Percentiles rank a stretch among this genome's conserved stretches.
Evolutionary conservation across 2,113 vertebrate genomes (phyloP).

Genomic region (Esox niger): DNA sequence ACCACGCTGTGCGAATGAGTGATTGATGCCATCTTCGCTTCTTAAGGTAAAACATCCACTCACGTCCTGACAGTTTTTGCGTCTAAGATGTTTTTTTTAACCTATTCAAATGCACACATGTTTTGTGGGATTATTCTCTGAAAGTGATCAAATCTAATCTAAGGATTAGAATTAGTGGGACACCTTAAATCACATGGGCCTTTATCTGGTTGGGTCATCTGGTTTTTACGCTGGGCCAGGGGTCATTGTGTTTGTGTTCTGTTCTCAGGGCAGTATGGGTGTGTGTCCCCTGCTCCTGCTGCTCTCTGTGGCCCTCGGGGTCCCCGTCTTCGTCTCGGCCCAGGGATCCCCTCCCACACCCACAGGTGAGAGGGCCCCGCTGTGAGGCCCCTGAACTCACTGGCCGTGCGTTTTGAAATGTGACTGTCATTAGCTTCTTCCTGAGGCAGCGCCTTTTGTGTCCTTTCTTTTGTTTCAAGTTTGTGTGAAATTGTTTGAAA

Average conservation of each 20-base stretch:
- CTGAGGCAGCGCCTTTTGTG: no score
- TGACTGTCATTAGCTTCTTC: no score
- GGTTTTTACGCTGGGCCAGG: no score
- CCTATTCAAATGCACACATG: not conserved
- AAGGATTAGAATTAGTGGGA: slow-evolving; percentile 26
- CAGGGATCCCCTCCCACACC: slow-evolving; percentile 54
- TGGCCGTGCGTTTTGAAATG: no score
- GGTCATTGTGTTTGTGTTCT: not conserved
- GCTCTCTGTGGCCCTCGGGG: slow-evolving; percentile 73
- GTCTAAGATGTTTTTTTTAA: not conserved
- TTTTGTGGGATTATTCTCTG: slow-evolving; percentile 8
- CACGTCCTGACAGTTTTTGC: not conserved
- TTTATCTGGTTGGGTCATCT: no score
- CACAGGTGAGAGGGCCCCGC: slow-evolving; percentile 68
- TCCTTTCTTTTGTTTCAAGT: no score
- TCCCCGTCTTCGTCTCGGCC: slow-evolving; percentile 53
- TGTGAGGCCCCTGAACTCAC: no score
- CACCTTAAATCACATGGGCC: not conserved
- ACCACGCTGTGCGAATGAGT: slow-evolving; percentile 71
- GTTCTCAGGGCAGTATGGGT: slow-evolving; percentile 89
- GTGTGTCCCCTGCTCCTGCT: slow-evolving; percentile 85
- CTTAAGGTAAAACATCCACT: slow-evolving; percentile 58
- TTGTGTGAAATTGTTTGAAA: no score
- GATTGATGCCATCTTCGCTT: slow-evolving; percentile 66
- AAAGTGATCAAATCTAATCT: slow-evolving; percentile 22